Percentiles rank a stretch among this genome's conserved stretches.
phyloP scores from a whole-genome alignment of 2,797 vertebrate genomes.

The Myotis planiceps region DNA sequence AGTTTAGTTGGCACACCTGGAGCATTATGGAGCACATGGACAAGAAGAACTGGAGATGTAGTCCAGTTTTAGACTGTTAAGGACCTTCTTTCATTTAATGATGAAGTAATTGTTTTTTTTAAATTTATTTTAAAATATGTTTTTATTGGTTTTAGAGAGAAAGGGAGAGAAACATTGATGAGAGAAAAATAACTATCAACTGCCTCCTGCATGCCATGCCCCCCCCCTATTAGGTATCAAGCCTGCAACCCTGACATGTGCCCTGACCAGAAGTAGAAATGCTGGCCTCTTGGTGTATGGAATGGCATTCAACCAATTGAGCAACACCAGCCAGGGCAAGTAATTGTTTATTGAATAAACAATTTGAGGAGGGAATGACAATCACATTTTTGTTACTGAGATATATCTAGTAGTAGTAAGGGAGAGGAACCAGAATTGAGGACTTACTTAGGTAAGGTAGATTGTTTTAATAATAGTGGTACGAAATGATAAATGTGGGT shows the following conservation, averaged over 20 bases:
- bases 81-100: background rate
- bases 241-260: too few relatives aligned
- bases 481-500: background rate
- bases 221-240: too few relatives aligned
- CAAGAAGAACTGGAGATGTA: background rate
- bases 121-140: too few relatives aligned
- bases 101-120: too few relatives aligned
- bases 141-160: too few relatives aligned
- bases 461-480: background rate
- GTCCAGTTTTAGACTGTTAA: background rate
- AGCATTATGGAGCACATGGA: background rate
- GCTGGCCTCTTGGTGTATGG: too few relatives aligned
- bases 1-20: fast-evolving
- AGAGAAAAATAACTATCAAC: too few relatives aligned
- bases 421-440: background rate
- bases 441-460: background rate
- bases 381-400: background rate
- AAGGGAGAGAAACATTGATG: too few relatives aligned
- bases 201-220: too few relatives aligned
- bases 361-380: background rate
- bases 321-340: background rate
- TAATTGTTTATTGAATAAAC: background rate
- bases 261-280: too few relatives aligned
- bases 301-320: too few relatives aligned
- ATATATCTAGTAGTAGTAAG: background rate